Conservation (phyloP, 2,113 vertebrate species). For the Suncus etruscus region DNA sequence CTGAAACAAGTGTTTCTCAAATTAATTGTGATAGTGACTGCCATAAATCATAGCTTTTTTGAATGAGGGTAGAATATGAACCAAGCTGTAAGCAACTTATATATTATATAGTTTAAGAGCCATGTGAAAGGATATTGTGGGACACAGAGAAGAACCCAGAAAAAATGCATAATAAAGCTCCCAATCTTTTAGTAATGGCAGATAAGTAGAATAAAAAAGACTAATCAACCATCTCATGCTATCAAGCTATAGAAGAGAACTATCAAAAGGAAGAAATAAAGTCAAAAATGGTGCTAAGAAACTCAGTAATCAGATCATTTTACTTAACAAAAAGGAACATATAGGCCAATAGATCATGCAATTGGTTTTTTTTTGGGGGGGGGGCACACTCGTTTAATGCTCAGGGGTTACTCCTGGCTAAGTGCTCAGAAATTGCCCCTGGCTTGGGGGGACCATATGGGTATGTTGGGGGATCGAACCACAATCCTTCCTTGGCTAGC, state of each 20-base stretch:
- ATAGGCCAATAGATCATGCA: no score
- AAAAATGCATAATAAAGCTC: background rate
- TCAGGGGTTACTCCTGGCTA: no score
- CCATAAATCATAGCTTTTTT: background rate
- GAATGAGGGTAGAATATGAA: background rate
- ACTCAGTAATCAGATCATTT: background rate
- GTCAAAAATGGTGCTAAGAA: background rate
- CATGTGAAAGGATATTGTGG: background rate
- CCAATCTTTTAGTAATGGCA: background rate
- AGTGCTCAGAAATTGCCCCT: no score
- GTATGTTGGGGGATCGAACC: no score
- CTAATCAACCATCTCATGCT: background rate
- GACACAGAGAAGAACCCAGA: background rate
- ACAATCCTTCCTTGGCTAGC: no score
- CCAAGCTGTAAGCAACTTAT: background rate
- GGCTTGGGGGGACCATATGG: no score
- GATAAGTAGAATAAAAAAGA: background rate
- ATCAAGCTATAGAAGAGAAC: background rate
- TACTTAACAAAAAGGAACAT: background rate
- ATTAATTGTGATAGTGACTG: slow-evolving; percentile 8
- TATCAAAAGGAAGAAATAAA: background rate
- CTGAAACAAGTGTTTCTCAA: background rate
- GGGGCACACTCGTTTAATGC: no score
- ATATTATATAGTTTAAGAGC: background rate
- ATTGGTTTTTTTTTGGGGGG: no score